phyloP scores from a whole-genome alignment of 2,888 invertebrate genomes.

The Tetramorium bicarinatum region DNA sequence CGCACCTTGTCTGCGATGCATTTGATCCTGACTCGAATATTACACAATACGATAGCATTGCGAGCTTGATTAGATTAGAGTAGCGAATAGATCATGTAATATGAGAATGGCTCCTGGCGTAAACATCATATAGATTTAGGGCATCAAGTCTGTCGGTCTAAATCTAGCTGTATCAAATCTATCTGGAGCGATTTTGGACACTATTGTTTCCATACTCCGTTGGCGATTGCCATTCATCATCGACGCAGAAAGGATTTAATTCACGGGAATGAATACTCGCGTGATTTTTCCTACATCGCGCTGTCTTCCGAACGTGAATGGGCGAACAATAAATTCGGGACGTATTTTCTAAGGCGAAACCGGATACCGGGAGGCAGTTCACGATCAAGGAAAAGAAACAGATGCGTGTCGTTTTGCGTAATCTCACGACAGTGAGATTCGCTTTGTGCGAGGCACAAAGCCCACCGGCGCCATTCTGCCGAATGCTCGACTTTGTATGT shows the following conservation, averaged over 20 bases:
- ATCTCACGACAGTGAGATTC: constrained; percentile 66
- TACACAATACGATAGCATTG: neutral
- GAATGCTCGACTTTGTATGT: constrained; percentile 64
- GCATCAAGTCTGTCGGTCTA: neutral
- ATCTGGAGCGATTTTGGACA: neutral
- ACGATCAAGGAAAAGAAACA: constrained; percentile 67
- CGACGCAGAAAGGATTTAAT: neutral
- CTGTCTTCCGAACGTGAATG: neutral
- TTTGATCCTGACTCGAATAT: neutral
- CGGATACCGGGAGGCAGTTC: constrained; percentile 45
- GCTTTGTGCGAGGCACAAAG: constrained; percentile 72
- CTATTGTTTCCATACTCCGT: neutral
- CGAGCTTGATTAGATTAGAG: constrained; percentile 20
- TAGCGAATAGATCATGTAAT: constrained; percentile 6
- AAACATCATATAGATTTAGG: neutral
- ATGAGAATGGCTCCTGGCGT: constrained; percentile 4
- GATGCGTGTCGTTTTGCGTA: constrained; percentile 74
- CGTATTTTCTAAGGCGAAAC: constrained; percentile 36
- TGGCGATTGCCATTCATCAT: neutral
- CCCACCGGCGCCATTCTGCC: constrained; percentile 55
- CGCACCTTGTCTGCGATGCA: neutral
- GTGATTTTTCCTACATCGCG: neutral
- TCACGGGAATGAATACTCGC: neutral
- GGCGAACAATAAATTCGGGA: constrained; percentile 23
- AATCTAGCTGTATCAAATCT: neutral